Evolutionary conservation across 2,888 invertebrate species (phyloP).

Genomic region (Hipparchia semele): DNA sequence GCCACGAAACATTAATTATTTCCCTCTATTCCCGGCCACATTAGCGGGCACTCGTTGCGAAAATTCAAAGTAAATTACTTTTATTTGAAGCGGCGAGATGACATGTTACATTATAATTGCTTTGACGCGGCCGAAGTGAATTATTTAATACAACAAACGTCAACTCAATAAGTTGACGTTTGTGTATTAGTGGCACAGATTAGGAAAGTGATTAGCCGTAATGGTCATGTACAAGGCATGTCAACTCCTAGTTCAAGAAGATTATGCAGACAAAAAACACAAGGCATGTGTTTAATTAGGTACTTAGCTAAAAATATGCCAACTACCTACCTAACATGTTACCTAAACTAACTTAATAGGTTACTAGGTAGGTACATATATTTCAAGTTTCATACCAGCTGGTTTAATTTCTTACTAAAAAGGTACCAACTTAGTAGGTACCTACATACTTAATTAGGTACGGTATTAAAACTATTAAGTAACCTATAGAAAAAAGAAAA

Average conservation of each 20-base stretch:
- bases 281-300: slow-evolving; percentile 11
- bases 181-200: neutral
- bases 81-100: slow-evolving; percentile 35
- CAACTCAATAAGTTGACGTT: neutral
- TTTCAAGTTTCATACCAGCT: neutral
- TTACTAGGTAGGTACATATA: neutral
- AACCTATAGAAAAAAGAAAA: no score
- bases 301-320: neutral
- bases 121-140: slow-evolving; percentile 19
- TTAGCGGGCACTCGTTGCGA: slow-evolving; percentile 45
- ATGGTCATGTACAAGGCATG: slow-evolving; percentile 10
- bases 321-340: neutral
- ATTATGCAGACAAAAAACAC: slow-evolving; percentile 8
- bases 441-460: neutral
- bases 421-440: neutral
- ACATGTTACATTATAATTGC: slow-evolving; percentile 35
- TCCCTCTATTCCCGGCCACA: slow-evolving; percentile 50
- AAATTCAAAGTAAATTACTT: slow-evolving; percentile 47
- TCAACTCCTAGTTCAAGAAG: slow-evolving; percentile 7
- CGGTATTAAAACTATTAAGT: no score
- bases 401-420: neutral
- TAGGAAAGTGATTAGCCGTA: neutral
- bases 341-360: neutral
- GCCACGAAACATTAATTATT: slow-evolving; percentile 69
- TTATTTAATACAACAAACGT: slow-evolving; percentile 4